phyloP scores from a whole-genome alignment of 2,113 vertebrate species.

The Pao palembangensis region DNA sequence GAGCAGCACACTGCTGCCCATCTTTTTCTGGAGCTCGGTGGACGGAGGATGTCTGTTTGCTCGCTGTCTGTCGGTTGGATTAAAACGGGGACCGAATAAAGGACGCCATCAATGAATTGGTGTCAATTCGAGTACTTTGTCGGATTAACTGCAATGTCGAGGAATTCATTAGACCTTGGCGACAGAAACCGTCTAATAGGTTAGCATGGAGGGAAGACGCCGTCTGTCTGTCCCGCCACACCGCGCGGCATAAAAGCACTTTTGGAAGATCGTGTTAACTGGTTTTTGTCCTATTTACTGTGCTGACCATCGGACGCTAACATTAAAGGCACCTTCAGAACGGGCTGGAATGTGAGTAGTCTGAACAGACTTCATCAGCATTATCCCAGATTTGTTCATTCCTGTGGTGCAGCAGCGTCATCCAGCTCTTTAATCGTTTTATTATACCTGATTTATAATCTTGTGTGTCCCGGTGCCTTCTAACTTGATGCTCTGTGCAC shows the following conservation, averaged over 20 bases:
- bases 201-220: constrained; percentile 31
- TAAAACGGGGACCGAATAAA: not conserved
- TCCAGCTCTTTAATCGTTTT: not conserved
- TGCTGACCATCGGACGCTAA: constrained; percentile 24
- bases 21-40: constrained; percentile 26
- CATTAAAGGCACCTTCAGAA: constrained; percentile 18
- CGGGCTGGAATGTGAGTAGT: constrained; percentile 46
- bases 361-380: constrained; percentile 22
- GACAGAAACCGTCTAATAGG: not conserved
- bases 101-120: no score
- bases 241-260: not conserved
- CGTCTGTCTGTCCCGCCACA: constrained; percentile 16
- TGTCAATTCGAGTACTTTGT: no score
- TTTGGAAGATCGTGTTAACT: not conserved
- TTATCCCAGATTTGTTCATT: constrained; percentile 11
- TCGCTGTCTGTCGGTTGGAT: constrained; percentile 23
- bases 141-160: no score
- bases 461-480: constrained; percentile 1
- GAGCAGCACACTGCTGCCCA: constrained; percentile 65
- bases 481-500: constrained; percentile 13
- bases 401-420: constrained; percentile 17
- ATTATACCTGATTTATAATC: not conserved
- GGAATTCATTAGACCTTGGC: constrained; percentile 1
- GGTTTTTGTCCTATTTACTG: constrained; percentile 3
- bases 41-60: constrained; percentile 35